Conservation (phyloP, 2,888 invertebrate genomes). For the Bedellia somnulentella region DNA sequence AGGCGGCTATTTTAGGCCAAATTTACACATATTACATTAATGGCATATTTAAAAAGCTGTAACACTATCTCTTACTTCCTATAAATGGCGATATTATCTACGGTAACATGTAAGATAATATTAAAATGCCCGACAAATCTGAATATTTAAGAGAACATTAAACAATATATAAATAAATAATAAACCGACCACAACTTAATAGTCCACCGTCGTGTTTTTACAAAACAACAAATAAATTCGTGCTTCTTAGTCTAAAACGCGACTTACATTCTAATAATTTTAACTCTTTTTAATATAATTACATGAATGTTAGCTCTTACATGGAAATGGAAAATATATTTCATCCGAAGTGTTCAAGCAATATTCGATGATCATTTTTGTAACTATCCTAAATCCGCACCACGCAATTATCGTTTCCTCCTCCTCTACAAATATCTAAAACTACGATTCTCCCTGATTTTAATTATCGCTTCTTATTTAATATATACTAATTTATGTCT, state of each 20-base stretch:
- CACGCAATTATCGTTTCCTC: conserved; percentile 46
- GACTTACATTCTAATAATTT: conserved; percentile 27
- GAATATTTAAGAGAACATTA: too few relatives aligned
- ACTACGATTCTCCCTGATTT: conserved; percentile 56
- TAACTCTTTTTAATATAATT: conserved; percentile 18
- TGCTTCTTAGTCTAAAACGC: conserved; percentile 51
- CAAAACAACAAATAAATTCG: conserved; percentile 60
- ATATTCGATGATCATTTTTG: too few relatives aligned
- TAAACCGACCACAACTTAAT: too few relatives aligned
- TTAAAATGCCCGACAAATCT: too few relatives aligned
- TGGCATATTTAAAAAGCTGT: too few relatives aligned
- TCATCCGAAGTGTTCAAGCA: conserved; percentile 19
- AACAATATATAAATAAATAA: too few relatives aligned
- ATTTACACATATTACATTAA: too few relatives aligned
- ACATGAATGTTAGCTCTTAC: conserved; percentile 11
- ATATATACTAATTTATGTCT: conserved; percentile 53
- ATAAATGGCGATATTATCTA: conserved; percentile 53
- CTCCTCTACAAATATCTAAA: conserved; percentile 22
- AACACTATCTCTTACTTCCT: conserved; percentile 38
- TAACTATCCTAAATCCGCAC: conserved; percentile 15
- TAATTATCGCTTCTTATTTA: too few relatives aligned
- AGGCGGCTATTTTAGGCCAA: too few relatives aligned
- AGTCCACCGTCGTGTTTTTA: too few relatives aligned
- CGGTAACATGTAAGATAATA: too few relatives aligned
- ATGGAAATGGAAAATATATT: conserved; percentile 12